Conservation (phyloP, 1,140 invertebrate genomes). For the Luehdorfia chinensis region DNA sequence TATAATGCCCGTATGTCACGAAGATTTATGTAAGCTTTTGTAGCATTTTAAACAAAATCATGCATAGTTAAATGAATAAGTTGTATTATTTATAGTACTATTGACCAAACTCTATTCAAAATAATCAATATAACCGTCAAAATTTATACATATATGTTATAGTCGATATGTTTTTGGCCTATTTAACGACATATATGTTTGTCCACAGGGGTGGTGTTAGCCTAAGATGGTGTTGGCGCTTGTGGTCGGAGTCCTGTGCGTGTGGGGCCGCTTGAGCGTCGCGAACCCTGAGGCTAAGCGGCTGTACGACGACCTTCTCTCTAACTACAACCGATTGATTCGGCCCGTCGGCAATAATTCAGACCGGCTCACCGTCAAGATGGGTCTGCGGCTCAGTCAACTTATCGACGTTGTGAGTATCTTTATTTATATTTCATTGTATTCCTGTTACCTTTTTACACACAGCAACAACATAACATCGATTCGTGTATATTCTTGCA, state of each 20-base stretch:
- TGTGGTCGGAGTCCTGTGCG: slow-evolving; percentile 84
- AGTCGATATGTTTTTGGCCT: too few relatives aligned
- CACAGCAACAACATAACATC: neutral
- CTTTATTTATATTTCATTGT: slow-evolving; percentile 12
- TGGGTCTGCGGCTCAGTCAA: slow-evolving; percentile 97
- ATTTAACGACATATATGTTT: too few relatives aligned
- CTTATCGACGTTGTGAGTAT: slow-evolving; percentile 98
- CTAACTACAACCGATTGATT: slow-evolving; percentile 98
- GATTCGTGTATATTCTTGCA: too few relatives aligned
- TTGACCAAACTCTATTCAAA: too few relatives aligned
- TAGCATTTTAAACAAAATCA: too few relatives aligned
- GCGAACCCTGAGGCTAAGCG: slow-evolving; percentile 95
- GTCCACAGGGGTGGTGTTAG: slow-evolving; percentile 86
- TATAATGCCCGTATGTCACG: too few relatives aligned
- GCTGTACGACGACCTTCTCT: slow-evolving; percentile 95
- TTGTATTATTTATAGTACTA: too few relatives aligned
- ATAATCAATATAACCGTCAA: too few relatives aligned
- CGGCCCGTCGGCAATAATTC: slow-evolving; percentile 97
- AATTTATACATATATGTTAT: too few relatives aligned
- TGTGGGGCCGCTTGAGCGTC: slow-evolving; percentile 80
- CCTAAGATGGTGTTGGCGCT: slow-evolving; percentile 87
- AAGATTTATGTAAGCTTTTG: too few relatives aligned
- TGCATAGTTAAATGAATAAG: too few relatives aligned
- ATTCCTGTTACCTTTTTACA: neutral
- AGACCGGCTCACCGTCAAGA: slow-evolving; percentile 96